These are phyloP conservation scores for Chaunax sp. DNA, from an alignment of 2,797 vertebrate species.

Conservation along the genomic window DNA sequence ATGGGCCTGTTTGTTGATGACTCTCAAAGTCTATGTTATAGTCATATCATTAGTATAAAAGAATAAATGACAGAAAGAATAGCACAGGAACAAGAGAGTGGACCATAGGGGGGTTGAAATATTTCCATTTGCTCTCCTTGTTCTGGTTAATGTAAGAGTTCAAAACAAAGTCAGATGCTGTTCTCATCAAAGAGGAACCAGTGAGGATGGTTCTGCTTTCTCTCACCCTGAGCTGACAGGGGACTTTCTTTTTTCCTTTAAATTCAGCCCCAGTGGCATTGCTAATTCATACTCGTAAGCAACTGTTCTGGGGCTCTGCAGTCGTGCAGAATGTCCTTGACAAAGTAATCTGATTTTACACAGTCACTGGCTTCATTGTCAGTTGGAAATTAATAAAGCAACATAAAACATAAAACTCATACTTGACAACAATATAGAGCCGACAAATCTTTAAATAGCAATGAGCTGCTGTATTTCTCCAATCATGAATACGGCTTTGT, in stretches of 20 bases:
- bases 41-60: constrained; percentile 7
- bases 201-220: constrained; percentile 70
- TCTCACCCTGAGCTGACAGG: constrained; percentile 61
- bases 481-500: no score
- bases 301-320: background rate
- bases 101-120: background rate
- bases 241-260: constrained; percentile 21
- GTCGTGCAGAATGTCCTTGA: background rate
- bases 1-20: no score
- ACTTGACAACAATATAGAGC: background rate
- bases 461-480: no score
- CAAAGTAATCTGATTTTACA: constrained; percentile 5
- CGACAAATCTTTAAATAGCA: constrained; percentile 34
- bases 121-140: constrained; percentile 41
- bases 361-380: constrained; percentile 4
- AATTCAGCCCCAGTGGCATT: constrained; percentile 23
- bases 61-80: constrained; percentile 1
- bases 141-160: constrained; percentile 62
- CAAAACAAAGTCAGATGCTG: constrained; percentile 48
- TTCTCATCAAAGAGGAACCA: constrained; percentile 66
- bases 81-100: background rate
- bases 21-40: background rate
- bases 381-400: constrained; percentile 16
- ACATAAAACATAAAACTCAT: background rate
- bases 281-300: constrained; percentile 29